Evolutionary conservation across 2,888 invertebrate species (phyloP), one percentile per base, ranked within the genome.

Genomic region (Eristalis pertinax): DNA sequence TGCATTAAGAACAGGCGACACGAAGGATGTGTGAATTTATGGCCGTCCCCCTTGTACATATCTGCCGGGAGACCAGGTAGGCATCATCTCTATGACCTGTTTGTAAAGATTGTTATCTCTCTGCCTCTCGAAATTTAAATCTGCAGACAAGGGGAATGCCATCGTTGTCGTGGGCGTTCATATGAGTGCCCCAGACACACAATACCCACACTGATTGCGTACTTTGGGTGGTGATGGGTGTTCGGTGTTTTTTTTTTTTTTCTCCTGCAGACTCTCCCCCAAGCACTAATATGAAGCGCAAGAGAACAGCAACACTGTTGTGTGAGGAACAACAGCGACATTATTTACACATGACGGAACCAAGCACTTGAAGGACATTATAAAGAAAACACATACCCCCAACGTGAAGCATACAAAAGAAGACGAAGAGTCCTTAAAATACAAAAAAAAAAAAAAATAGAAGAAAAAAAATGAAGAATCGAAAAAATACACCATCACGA

Each of bases 291-390:
- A 62, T 56, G 65, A 72, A 68, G 74, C 74, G 38, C 38, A 75
- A 35, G 38, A 64, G 58, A 84, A 77, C 64, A 79, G 73, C 84
- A 74, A 81, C 75, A 79, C 68, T 77, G 74, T 50, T 67, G 63
- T 38, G 75, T 67, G 60, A 72, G 75, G 73, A 89, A 89, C 83
- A 89, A 85, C 84, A 85, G 78, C 83, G 84, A 85, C 73, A 89
- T 89, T 89, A 89, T 89, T 89, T 89, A 89, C 89, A 89, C 89
- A 89, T 89, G 89, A 84, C 89, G 89, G 89, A 89, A 89, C 89
- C 89, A 80, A 89, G 89, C 89, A 89, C 89, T 89, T 89, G 89
- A 89, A 89, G 89, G 89, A 89, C 89, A 89, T 89, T 88, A 89
- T 88, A 89, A 89, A 89, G 89, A 89, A 89, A 89, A 88, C 89